Base-by-base conservation (phyloP, 2,113 vertebrate species). In the Muntiacus reevesi region DNA sequence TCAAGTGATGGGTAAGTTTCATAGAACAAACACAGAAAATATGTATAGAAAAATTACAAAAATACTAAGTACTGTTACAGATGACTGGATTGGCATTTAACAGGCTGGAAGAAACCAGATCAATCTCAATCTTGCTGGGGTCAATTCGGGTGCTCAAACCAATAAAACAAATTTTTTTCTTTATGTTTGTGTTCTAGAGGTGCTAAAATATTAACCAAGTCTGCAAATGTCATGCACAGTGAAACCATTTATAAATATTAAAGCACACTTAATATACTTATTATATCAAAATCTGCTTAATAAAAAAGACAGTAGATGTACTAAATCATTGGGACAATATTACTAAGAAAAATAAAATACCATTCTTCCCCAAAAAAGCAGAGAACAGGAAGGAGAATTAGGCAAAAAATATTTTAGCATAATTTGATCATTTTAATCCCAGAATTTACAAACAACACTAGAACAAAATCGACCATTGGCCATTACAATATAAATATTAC, bases 21-120 rank as follows among this genome's bases (percentile, higher is more conserved):
- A 96, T 12, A 88, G 45, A 89, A 91, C 43, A 95, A 95, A 96
- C 43, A 87, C 71, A 98, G 89, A 96, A 98, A 97, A 96, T 94
- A 96, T 47, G 47, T 92, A 90, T 27, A 95, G 91, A 97, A 97
- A 96, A 97, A 97, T 98, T 97, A 97, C 71, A 97, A 95, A 97
- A 97, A 96, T 93, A 93, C 93, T 96, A 97, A 97, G 83, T 98
- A 97, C 89, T 98, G 97, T 97, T 97, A 98, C 94, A 98, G 98
- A 97, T 92, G 97, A 98, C 89, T 95, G 97, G 93, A 93, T 60
- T 98, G 96, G 95, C 97, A 98, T 98, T 98, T 98, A 96, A 98
- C 81, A 95, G 91, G 64, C 95, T 97, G 96, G 93, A 96, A 95
- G 93, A 90, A 98, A 94, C 79, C 82, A 98, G 97, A 98, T 97